phyloP scores from a whole-genome alignment of 2,888 invertebrate genomes.

The Panopea generosa region DNA sequence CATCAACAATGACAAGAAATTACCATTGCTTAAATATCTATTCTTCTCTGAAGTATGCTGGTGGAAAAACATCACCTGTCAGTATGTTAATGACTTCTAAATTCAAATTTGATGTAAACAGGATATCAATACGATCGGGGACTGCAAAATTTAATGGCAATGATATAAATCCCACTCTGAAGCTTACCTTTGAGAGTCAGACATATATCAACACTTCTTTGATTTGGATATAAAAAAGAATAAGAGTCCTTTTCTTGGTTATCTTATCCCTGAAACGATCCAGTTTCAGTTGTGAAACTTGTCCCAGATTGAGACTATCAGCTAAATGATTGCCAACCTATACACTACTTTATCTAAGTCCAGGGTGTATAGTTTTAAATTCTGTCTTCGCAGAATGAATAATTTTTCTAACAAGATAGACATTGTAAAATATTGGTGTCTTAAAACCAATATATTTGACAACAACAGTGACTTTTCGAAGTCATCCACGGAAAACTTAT shows the following conservation, averaged over 20 bases:
- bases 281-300: slow-evolving; percentile 43
- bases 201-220: slow-evolving; percentile 16
- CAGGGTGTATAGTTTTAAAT: not conserved
- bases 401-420: not conserved
- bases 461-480: slow-evolving; percentile 29
- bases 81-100: not conserved
- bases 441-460: slow-evolving; percentile 19
- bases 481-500: slow-evolving; percentile 53
- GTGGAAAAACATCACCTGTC: slow-evolving; percentile 7
- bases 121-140: not conserved
- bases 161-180: not conserved
- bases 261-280: slow-evolving; percentile 21
- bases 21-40: too few species aligned
- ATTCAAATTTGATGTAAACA: not conserved
- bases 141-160: not conserved
- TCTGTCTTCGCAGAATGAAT: not conserved
- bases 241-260: not conserved
- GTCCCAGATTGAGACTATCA: slow-evolving; percentile 46
- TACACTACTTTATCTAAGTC: not conserved
- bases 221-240: not conserved
- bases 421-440: not conserved
- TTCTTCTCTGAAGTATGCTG: too few species aligned
- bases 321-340: slow-evolving; percentile 48
- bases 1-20: too few species aligned
- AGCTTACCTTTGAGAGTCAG: slow-evolving; percentile 38